Base-by-base conservation (phyloP, 2,888 invertebrate species). In the Melipona beecheii region DNA sequence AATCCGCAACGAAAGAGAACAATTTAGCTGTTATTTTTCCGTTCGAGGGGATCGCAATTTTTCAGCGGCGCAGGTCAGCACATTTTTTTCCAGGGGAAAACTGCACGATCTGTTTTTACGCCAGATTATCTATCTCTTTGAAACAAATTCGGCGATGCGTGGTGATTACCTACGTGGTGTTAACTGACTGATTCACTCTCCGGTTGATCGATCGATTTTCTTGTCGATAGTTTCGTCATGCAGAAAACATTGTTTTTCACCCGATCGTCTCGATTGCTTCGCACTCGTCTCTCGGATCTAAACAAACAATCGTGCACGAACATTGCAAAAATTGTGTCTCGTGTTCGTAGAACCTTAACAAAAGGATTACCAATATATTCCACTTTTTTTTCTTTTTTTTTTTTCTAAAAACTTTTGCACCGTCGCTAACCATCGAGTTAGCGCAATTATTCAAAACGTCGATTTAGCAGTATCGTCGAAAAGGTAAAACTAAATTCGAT, bases 151-250 rank as follows among this genome's bases (percentile, higher is more conserved):
- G 31, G 36, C 70, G 70, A 36, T 4, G n/a, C 31, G 36, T 17
- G 31, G 31, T 54, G 70, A 54, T 58, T 72, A 72, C 36, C 49
- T 27, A 27, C 27, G 27, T 27, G 24, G 49, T 83, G 83, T 85
- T 83, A 77, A 60, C 72, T 54, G 69, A 27, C 49, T n/a, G 50
- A 70, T 31, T 62, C 69, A n/a, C 31, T 69, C 69, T 19, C 21
- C 52, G 54, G 6, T 31, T 54, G 69, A 70, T 70, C 0, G 69
- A 54, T 70, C 70, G 70, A 70, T 70, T 17, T 31, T n/a, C 31
- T 70, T 36, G 17, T 36, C 54, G 54, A 70, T 54, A n/a, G 54
- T 31, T n/a, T n/a, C 2, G 5, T 21, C 54, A 54, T 54, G 31
- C 31, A 17, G 31, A 54, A 54, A 36, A n/a, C 31, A 36, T 70